These are phyloP conservation scores for Clarias batrachus DNA, from an alignment of 2,113 vertebrate genomes.

Conservation along the genomic window DNA sequence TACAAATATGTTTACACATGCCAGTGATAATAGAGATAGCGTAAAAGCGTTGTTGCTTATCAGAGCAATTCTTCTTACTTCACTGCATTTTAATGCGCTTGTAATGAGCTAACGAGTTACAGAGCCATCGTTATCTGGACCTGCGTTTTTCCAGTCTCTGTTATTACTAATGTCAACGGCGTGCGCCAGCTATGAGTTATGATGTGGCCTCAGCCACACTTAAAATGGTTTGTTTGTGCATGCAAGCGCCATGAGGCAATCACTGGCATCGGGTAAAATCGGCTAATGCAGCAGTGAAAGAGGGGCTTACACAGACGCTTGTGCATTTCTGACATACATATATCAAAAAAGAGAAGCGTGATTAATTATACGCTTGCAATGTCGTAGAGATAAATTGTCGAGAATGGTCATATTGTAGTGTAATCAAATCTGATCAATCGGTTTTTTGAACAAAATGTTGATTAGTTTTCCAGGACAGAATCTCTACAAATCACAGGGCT, in stretches of 20 bases:
- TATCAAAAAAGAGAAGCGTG: background rate
- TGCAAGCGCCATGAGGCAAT: constrained; percentile 41
- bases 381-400: background rate
- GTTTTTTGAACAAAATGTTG: no score
- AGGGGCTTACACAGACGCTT: background rate
- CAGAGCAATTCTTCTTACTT: constrained; percentile 34
- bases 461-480: background rate
- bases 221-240: constrained; percentile 48
- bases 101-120: constrained; percentile 42
- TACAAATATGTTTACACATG: background rate
- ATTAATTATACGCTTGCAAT: background rate
- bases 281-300: constrained; percentile 11
- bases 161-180: constrained; percentile 33
- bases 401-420: background rate
- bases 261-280: constrained; percentile 13
- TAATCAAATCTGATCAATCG: background rate
- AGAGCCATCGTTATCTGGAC: constrained; percentile 41
- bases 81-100: constrained; percentile 24
- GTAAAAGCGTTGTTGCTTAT: constrained; percentile 31
- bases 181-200: constrained; percentile 41
- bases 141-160: constrained; percentile 26
- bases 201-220: constrained; percentile 36
- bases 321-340: background rate
- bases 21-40: constrained; percentile 13
- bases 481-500: background rate